A percentile compares a stretch with the other conserved stretches of the same genome.
Evolutionary conservation across 2,888 invertebrate species (phyloP).

Genomic region (Bursaphelenchus okinawaensis): DNA sequence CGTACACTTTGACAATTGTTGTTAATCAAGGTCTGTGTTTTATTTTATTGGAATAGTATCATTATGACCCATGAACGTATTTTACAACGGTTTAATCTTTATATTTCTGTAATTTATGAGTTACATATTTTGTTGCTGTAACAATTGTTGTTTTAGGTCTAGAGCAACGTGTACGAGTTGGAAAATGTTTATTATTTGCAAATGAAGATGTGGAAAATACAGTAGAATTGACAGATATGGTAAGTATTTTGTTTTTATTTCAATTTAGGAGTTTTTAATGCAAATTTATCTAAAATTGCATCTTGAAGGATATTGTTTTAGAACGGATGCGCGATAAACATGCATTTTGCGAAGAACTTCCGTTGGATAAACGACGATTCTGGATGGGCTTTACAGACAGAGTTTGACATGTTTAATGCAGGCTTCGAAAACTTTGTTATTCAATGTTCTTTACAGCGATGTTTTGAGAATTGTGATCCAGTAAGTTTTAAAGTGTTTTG

Average conservation of each 20-base stretch:
- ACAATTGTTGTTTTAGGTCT: not conserved
- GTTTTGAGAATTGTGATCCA: not conserved
- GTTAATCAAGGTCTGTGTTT: not conserved
- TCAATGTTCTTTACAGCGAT: not conserved
- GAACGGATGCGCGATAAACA: not conserved
- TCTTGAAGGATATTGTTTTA: not conserved
- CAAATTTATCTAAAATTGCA: not conserved
- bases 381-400: not conserved
- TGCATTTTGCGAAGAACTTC: not conserved
- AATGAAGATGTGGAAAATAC: not conserved
- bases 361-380: not conserved
- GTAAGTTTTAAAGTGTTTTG: no score
- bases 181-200: not conserved
- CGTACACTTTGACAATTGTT: not conserved
- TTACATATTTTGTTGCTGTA: no score
- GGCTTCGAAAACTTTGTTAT: not conserved
- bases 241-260: not conserved
- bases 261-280: not conserved
- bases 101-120: no score
- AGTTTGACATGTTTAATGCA: not conserved
- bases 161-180: not conserved
- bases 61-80: not conserved
- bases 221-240: not conserved
- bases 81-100: no score
- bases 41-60: not conserved